A percentile compares a stretch with the other conserved stretches of the same genome.
Evolutionary conservation across 1,140 invertebrate species (phyloP).

Genomic region (Sipha flava): DNA sequence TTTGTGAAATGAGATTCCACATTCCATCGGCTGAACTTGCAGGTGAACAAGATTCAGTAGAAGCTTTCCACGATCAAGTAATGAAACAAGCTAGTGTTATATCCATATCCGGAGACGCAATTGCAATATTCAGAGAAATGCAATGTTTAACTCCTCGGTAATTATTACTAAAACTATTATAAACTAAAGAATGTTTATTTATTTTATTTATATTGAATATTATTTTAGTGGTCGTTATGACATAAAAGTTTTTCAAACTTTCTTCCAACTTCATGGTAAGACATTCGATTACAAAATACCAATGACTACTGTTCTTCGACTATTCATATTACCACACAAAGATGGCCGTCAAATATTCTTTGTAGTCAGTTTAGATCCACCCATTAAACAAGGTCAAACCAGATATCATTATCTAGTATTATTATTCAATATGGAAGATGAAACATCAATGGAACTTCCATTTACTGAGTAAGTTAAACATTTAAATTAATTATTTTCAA

Average conservation of each 20-base stretch:
- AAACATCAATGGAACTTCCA: slow-evolving; percentile 84
- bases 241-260: slow-evolving; percentile 95
- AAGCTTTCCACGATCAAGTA: slow-evolving; percentile 91
- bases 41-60: slow-evolving; percentile 81
- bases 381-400: slow-evolving; percentile 99
- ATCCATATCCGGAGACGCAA: slow-evolving; percentile 92
- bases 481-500: not conserved
- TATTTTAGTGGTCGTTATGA: slow-evolving; percentile 92
- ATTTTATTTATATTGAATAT: slow-evolving; percentile 28
- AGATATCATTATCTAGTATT: slow-evolving; percentile 91
- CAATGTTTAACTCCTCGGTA: slow-evolving; percentile 96
- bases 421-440: slow-evolving; percentile 84
- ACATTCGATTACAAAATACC: slow-evolving; percentile 99
- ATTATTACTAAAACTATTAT: slow-evolving; percentile 14
- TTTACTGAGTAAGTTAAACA: slow-evolving; percentile 67
- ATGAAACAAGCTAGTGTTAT: slow-evolving; percentile 96
- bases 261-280: slow-evolving; percentile 98
- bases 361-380: slow-evolving; percentile 96
- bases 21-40: slow-evolving; percentile 79
- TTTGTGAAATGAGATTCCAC: slow-evolving; percentile 97
- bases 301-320: slow-evolving; percentile 84
- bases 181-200: slow-evolving; percentile 29
- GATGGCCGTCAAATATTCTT: slow-evolving; percentile 98
- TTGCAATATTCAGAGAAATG: slow-evolving; percentile 92
- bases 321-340: slow-evolving; percentile 94